Conservation (phyloP, 2,888 invertebrate species). For the Aplocera efformata region DNA sequence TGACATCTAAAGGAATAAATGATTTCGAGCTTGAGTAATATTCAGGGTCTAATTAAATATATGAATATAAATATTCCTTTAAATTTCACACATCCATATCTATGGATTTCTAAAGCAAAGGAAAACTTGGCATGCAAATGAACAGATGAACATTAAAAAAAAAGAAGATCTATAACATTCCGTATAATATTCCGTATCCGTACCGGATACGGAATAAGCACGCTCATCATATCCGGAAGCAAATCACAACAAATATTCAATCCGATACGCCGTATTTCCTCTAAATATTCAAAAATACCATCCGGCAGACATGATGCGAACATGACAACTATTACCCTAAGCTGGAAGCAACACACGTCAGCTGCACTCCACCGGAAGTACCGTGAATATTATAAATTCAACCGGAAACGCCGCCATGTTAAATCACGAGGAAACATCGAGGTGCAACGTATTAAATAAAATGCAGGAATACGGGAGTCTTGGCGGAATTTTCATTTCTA, state of each 20-base stretch:
- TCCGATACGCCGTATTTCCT: neutral
- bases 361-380: conserved; percentile 37
- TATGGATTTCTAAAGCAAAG: no score
- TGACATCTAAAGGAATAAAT: no score
- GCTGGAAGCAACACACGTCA: conserved; percentile 38
- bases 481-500: conserved; percentile 12
- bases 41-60: no score
- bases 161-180: no score
- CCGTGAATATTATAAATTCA: conserved; percentile 47
- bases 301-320: conserved; percentile 12
- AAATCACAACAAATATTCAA: neutral
- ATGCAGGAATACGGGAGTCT: conserved; percentile 10
- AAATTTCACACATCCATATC: no score
- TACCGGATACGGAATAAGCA: no score
- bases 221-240: no score
- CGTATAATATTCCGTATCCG: no score
- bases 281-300: conserved; percentile 7
- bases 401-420: conserved; percentile 37
- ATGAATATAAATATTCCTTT: no score
- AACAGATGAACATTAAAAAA: no score
- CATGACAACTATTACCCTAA: conserved; percentile 33
- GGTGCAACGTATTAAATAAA: conserved; percentile 21
- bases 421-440: conserved; percentile 46
- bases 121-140: no score
- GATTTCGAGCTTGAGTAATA: no score